Conservation (phyloP, 2,113 vertebrate genomes). For the Xyrauchen texanus region DNA sequence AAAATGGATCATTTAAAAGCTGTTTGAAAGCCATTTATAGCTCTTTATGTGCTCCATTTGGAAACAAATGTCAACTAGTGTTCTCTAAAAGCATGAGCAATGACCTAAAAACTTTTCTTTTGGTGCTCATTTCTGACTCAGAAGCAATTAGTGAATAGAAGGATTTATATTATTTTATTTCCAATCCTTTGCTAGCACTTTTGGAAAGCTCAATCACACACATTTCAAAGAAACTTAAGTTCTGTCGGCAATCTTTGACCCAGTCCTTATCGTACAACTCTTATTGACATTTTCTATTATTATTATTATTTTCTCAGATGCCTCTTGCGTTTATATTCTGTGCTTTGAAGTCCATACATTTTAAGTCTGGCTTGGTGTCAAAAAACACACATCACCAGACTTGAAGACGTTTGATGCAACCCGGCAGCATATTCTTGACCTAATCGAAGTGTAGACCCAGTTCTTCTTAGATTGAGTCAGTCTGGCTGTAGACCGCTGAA, state of each 20-base stretch:
- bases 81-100: background rate
- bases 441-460: background rate
- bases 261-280: no score
- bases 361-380: no score
- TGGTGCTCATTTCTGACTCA: background rate
- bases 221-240: background rate
- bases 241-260: no score
- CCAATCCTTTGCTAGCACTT: background rate
- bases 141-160: background rate
- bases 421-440: background rate
- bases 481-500: background rate
- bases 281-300: background rate
- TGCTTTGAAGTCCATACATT: no score
- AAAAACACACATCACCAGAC: background rate
- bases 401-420: background rate
- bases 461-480: background rate
- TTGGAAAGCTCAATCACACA: background rate
- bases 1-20: background rate
- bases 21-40: background rate
- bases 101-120: background rate
- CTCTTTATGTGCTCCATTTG: background rate
- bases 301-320: background rate
- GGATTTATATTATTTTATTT: no score
- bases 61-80: background rate
- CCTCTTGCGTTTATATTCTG: no score